Evolutionary conservation across 1,140 invertebrate genomes (phyloP).

Genomic region (Microvelia longipes): DNA sequence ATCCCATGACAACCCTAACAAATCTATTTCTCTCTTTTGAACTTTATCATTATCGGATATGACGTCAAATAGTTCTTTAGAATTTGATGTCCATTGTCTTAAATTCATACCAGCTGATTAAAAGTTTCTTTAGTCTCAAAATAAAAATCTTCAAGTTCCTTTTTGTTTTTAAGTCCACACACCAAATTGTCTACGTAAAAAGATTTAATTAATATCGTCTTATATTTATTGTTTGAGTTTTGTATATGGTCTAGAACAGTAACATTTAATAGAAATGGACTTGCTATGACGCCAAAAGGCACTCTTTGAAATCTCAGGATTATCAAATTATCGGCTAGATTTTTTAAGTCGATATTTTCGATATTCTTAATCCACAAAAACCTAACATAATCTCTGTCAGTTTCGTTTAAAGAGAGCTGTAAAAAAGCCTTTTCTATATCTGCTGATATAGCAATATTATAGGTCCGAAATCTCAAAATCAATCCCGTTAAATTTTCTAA

Average conservation of each 20-base stretch:
- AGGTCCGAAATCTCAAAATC: background rate
- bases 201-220: background rate
- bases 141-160: background rate
- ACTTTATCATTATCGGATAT: background rate
- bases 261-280: background rate
- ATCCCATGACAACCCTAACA: background rate
- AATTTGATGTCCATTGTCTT: background rate
- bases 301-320: background rate
- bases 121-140: background rate
- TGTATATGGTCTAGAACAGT: background rate
- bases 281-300: background rate
- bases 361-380: background rate
- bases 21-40: background rate
- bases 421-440: background rate
- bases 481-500: too few relatives aligned
- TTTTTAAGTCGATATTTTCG: background rate
- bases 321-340: background rate
- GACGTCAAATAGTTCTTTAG: background rate
- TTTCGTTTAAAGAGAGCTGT: background rate
- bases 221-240: background rate
- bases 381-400: background rate
- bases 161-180: background rate
- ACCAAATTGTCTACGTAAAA: background rate
- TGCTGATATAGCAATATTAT: background rate
- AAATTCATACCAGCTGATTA: background rate